These are phyloP conservation scores for Hyphantria cunea DNA, from an alignment of 1,140 invertebrate species.

Conservation along the genomic window DNA sequence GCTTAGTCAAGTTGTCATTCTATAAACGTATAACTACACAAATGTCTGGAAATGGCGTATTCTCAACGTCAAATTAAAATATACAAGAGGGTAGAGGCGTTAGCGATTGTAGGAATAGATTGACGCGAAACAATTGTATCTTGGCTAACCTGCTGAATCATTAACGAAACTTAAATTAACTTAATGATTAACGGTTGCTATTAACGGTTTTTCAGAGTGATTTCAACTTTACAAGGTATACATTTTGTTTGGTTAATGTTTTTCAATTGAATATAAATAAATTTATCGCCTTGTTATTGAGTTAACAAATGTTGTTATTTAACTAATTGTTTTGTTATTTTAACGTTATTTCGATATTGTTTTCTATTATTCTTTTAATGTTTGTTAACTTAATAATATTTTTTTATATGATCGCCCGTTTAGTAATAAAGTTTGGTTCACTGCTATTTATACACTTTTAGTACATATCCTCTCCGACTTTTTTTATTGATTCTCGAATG, in stretches of 20 bases:
- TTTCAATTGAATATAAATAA: not conserved
- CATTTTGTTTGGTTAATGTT: too few species aligned
- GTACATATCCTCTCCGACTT: conserved; percentile 2
- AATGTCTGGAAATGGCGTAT: too few species aligned
- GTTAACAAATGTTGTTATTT: not conserved
- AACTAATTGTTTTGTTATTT: not conserved
- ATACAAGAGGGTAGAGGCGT: too few species aligned
- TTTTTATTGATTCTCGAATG: conserved; percentile 1
- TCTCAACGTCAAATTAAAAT: too few species aligned
- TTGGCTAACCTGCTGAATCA: too few species aligned
- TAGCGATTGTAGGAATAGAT: too few species aligned
- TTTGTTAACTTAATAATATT: conserved; percentile 3
- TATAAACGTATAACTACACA: too few species aligned
- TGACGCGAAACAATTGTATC: too few species aligned
- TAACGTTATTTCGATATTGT: not conserved
- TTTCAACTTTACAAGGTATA: too few species aligned
- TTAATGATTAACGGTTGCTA: not conserved
- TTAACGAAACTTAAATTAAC: too few species aligned
- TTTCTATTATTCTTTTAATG: not conserved
- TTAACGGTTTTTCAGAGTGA: not conserved
- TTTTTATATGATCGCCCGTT: not conserved
- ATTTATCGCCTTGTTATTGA: not conserved
- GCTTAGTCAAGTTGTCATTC: too few species aligned
- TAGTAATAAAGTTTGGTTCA: too few species aligned
- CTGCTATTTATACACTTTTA: not conserved